These are phyloP conservation scores for Sitophilus oryzae DNA, from an alignment of 1,140 invertebrate species.

Conservation along the genomic window DNA sequence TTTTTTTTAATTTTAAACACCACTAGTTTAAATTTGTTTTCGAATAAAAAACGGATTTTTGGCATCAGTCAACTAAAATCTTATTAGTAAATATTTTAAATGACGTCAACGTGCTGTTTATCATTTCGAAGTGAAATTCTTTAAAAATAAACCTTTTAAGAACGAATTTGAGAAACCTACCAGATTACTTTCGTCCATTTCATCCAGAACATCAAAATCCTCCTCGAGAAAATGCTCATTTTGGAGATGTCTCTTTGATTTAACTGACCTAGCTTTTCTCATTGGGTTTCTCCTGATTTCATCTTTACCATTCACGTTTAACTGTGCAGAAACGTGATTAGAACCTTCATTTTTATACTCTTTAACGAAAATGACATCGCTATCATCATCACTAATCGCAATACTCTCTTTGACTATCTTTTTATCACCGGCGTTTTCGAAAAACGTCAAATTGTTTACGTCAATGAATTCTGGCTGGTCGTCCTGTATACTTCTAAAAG, in stretches of 20 bases:
- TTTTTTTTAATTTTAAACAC: too few relatives aligned
- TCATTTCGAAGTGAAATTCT: too few relatives aligned
- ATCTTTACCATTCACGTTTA: background rate
- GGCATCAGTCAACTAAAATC: too few relatives aligned
- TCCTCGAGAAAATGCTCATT: constrained; percentile 25
- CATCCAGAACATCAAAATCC: constrained; percentile 24
- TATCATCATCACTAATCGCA: constrained; percentile 22
- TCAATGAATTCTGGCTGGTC: constrained; percentile 20
- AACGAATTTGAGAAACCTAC: constrained; percentile 5
- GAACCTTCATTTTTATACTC: constrained; percentile 22
- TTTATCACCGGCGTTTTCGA: background rate
- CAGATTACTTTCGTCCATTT: constrained; percentile 14
- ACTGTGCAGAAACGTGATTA: background rate
- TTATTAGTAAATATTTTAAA: too few relatives aligned
- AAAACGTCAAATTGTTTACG: constrained; percentile 16
- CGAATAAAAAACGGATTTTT: too few relatives aligned
- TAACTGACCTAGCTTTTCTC: constrained; percentile 16
- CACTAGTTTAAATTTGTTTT: too few relatives aligned
- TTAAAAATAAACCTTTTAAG: background rate
- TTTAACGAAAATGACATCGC: constrained; percentile 33
- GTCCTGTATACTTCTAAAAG: constrained; percentile 3
- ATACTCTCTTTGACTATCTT: background rate
- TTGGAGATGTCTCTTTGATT: constrained; percentile 14
- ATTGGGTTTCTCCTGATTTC: constrained; percentile 25
- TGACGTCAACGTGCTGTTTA: too few relatives aligned